Evolutionary conservation across 2,797 vertebrate genomes (phyloP), one percentile per base, ranked within the genome.

Genomic region (Balearica regulorum): DNA sequence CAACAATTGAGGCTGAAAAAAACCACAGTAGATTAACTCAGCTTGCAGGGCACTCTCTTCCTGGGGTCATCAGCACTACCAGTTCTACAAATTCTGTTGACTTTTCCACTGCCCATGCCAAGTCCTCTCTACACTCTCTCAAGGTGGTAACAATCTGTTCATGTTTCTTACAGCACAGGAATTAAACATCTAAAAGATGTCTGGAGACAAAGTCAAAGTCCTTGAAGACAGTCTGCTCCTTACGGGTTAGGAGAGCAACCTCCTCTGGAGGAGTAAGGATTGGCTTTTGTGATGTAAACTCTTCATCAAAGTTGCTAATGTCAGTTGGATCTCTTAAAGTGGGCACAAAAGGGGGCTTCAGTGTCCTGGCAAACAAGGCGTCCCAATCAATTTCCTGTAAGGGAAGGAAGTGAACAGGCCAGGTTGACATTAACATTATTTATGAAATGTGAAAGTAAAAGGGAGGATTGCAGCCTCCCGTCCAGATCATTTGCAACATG

Each of bases 121-220:
- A 83, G 70, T 89, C 77, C 78, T 92, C 55, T 55, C 66, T 58
- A 7, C 5, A 0, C 16, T 43, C 49, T 68, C 66, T 70, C 68
- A 43, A 82, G 79, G 41, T 86, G 81, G 39, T 41, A 89, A 51
- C 75, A 80, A 53, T 37, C 69, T 81, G 60, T 75, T 85, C 10
- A 2, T 4, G 37, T 68, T 89, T 61, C 71, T 65, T 54, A 33
- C 1, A 78, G 51, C 55, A 60, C 39, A 49, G 33, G 14, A 81
- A 70, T 98, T 96, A 98, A 88, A 76, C 75, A 53, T 73, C 94
- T 43, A 97, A 69, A 85, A 98, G 96, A 37, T 78, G 83, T 28
- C 95, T 96, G 15, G 98, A 98, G n/a, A 99, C 98, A 35, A 99
- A 99, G 97, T 99, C 99, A 80, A 99, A 99, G 97, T 99, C 98